Evolutionary conservation across 2,113 vertebrate species (phyloP).

Genomic region (Saccopteryx bilineata): DNA sequence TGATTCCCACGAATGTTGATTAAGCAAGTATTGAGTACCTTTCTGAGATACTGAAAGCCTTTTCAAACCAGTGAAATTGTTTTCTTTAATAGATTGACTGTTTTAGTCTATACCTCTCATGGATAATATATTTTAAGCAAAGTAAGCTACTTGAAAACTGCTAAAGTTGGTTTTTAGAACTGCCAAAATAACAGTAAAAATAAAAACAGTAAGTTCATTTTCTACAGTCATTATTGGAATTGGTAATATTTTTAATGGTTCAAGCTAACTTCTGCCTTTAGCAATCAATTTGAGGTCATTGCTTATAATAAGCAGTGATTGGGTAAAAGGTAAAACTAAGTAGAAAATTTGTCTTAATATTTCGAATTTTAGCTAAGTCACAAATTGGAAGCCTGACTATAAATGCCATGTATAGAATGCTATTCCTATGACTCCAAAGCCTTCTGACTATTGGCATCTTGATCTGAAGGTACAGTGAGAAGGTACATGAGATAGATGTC

Average conservation of each 20-base stretch:
- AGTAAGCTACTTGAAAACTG: neutral
- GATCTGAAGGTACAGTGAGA: neutral
- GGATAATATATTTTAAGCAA: neutral
- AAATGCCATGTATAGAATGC: neutral
- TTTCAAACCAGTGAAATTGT: constrained; percentile 1
- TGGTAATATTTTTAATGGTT: constrained; percentile 26
- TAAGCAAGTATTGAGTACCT: neutral
- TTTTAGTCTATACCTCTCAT: constrained; percentile 7
- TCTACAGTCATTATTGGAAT: neutral
- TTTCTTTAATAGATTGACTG: neutral
- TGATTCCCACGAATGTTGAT: constrained; percentile 21
- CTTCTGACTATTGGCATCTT: neutral
- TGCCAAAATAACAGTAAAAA: constrained; percentile 2
- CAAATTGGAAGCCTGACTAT: neutral
- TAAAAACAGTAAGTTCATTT: constrained; percentile 23
- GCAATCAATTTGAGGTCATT: neutral
- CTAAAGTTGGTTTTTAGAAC: constrained; percentile 33
- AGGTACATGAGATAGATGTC: neutral
- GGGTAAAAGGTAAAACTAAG: constrained; percentile 35
- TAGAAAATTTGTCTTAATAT: neutral
- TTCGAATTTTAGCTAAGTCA: neutral
- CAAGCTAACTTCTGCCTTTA: neutral
- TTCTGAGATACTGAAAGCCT: neutral
- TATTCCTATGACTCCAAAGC: neutral
- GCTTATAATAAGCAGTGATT: neutral